phyloP scores from a whole-genome alignment of 2,113 vertebrate genomes.

The Fulmarus glacialis region DNA sequence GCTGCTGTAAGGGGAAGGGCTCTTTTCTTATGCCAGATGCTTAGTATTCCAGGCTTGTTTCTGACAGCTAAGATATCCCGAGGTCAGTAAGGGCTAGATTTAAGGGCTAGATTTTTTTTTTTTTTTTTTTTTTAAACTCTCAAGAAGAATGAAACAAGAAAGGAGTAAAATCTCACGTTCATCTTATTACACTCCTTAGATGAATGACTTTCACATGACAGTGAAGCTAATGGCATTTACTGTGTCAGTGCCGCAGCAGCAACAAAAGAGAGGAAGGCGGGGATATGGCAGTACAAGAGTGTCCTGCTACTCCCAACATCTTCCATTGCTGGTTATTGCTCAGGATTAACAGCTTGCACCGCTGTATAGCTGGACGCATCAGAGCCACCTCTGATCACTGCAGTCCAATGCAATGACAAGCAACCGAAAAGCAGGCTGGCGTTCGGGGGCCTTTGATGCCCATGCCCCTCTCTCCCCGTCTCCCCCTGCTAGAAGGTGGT shows the following conservation, averaged over 20 bases:
- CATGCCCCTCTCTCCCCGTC: not conserved
- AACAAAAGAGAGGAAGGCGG: not conserved
- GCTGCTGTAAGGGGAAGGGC: not conserved
- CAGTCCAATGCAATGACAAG: not conserved
- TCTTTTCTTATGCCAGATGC: not conserved
- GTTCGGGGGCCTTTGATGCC: not conserved
- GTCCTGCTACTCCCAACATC: not conserved
- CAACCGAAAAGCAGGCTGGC: not conserved
- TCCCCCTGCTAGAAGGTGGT: not conserved
- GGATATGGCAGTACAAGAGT: not conserved
- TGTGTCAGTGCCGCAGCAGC: not conserved
- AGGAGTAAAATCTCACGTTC: not conserved
- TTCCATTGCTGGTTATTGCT: not conserved
- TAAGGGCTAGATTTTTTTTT: not conserved
- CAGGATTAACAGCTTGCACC: not conserved
- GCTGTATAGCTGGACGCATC: fast-evolving
- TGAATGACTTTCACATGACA: not conserved
- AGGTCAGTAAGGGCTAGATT: not conserved
- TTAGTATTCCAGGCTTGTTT: not conserved
- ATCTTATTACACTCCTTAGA: not conserved
- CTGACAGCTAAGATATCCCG: not conserved
- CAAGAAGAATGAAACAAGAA: not conserved
- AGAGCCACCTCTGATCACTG: not conserved
- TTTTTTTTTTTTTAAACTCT: not conserved
- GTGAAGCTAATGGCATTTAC: not conserved